Evolutionary conservation across 2,113 vertebrate genomes (phyloP).

Genomic region (Pangasianodon hypophthalmus): DNA sequence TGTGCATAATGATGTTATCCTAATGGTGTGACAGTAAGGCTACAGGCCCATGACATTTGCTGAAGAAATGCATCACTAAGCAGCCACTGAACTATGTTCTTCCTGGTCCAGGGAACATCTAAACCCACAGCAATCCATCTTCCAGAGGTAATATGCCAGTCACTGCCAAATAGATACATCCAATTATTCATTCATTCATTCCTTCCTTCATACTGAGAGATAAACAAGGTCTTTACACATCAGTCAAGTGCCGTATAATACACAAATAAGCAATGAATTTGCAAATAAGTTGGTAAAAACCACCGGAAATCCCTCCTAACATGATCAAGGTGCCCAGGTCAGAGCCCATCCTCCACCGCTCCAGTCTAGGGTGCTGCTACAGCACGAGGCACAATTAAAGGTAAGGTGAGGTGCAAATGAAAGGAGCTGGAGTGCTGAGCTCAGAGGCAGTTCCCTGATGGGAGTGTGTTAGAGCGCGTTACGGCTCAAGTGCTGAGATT

Average conservation of each 20-base stretch:
- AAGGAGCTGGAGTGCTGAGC: conserved; percentile 36
- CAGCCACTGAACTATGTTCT: conserved; percentile 76
- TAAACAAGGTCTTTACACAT: conserved; percentile 35
- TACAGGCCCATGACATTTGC: conserved; percentile 78
- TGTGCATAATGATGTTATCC: conserved; percentile 79
- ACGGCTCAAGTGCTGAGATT: conserved; percentile 51
- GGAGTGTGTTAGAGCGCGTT: conserved; percentile 55
- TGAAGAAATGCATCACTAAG: conserved; percentile 78
- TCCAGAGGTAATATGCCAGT: conserved; percentile 38
- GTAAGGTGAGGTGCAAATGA: conserved; percentile 45
- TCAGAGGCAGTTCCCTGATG: conserved; percentile 46
- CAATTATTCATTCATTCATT: conserved; percentile 53
- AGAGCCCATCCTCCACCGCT: neutral
- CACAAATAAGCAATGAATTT: neutral
- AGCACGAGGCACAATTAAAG: conserved; percentile 46
- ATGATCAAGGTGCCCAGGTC: conserved; percentile 2
- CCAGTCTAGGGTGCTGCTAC: neutral
- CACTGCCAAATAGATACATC: conserved; percentile 44
- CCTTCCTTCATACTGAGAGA: conserved; percentile 40
- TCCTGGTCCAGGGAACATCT: conserved; percentile 67
- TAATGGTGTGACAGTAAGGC: conserved; percentile 79
- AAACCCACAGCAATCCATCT: conserved; percentile 63
- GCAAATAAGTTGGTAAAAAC: conserved; percentile 7
- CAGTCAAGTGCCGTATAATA: conserved; percentile 11
- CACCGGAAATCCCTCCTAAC: neutral